Evolutionary conservation across 2,113 vertebrate species (phyloP).

Genomic region (Rafetus swinhoei): DNA sequence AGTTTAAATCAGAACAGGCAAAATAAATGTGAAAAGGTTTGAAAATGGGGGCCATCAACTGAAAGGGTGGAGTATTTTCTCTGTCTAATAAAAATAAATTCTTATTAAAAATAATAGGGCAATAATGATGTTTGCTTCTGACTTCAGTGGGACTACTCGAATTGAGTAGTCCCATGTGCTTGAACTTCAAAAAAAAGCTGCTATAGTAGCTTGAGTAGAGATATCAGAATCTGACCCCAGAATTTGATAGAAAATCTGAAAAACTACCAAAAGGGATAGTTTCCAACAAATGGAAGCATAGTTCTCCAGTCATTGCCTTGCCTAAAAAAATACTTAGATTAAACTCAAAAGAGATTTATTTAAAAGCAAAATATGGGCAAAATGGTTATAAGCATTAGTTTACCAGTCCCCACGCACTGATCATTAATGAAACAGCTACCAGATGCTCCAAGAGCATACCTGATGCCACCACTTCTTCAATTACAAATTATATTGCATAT

Average conservation of each 20-base stretch:
- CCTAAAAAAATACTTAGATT: neutral
- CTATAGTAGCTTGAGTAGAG: neutral
- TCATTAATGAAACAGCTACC: neutral
- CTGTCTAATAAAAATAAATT: neutral
- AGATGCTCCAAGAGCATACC: neutral
- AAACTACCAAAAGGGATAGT: neutral
- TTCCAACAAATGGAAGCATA: too few species aligned
- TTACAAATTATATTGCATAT: neutral
- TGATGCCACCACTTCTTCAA: neutral
- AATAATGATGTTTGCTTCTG: constrained; percentile 5
- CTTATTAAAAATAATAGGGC: neutral
- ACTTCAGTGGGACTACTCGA: neutral
- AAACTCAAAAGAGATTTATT: neutral
- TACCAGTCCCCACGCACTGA: neutral
- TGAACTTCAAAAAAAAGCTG: neutral
- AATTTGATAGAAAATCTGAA: neutral
- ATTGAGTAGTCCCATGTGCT: neutral
- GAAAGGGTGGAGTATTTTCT: neutral
- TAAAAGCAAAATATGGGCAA: neutral
- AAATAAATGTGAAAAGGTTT: neutral
- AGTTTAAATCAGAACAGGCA: neutral
- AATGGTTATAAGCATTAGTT: neutral
- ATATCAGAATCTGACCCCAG: neutral
- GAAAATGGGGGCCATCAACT: neutral
- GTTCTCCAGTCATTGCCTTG: too few species aligned